Evolutionary conservation across 2,888 invertebrate species (phyloP), one percentile per base, ranked within the genome.

Genomic region (Leuctra nigra): DNA sequence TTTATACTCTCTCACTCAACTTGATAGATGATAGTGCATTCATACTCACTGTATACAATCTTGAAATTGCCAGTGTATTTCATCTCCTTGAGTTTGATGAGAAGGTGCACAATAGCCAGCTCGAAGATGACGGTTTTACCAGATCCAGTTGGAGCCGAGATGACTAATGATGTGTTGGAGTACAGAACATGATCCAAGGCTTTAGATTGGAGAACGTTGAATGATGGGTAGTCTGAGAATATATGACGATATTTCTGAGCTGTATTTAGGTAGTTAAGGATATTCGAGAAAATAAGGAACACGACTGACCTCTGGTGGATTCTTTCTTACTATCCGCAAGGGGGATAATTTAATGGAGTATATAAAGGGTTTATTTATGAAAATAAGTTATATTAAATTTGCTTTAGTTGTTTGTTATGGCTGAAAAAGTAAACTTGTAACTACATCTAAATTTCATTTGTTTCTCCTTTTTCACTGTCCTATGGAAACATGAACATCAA

Each of bases 91-190:
- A 77, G 66, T 36, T 77, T 73, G 71, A 80, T 79, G 4, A 89
- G 69, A 29, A 86, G 68, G 56, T 82, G 76, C 0, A 87, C 74
- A 57, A 91, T 83, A 0, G 88, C 87, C 70, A 91, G 74, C 75
- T 91, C 90, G 71, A 90, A 88, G n/a, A 89, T 73, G 20, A 80
- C 84, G 0, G 90, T 91, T 72, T 91, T 91, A 1, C 90, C 91
- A 1, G 88, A 87, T 1, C 89, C 90, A 2, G 90, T 91, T 0
- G 90, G 90, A 0, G 90, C 86, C 60, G 86, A 83, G 1, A 90
- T 76, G 7, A 87, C 86, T 59, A 90, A 68, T 0, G 87, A 80
- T 66, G 79, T 78, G 70, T 88, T 87, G 79, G 82, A 75, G 69
- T 82, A 74, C 23, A 84, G 68, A 1, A 85, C 80, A 68, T 82